phyloP scores from a whole-genome alignment of 92 coral and sea anemone genomes.

The Actinernus sp. region DNA sequence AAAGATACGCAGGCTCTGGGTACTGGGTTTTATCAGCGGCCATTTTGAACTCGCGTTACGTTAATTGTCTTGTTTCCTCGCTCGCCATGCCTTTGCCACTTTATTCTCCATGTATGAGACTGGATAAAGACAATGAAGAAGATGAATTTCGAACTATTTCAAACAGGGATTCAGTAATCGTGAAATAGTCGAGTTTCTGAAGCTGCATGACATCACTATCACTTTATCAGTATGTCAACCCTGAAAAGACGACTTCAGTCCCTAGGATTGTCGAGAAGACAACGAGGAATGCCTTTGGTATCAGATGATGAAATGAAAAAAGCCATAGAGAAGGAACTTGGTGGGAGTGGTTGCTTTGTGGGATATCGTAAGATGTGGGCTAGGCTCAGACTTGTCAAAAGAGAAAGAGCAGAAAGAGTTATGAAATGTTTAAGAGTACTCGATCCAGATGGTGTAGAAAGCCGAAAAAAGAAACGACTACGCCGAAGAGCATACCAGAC shows the following conservation, averaged over 20 bases:
- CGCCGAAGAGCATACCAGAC: conserved; percentile 35
- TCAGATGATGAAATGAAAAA: conserved; percentile 12
- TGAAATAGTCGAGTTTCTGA: conserved; percentile 61
- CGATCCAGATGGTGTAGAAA: conserved; percentile 48
- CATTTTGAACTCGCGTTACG: too few species aligned
- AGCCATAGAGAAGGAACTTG: conserved; percentile 34
- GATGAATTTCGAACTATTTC: conserved; percentile 48
- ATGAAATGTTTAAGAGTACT: conserved; percentile 20
- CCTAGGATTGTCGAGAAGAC: conserved; percentile 33
- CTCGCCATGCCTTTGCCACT: too few species aligned
- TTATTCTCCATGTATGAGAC: too few species aligned
- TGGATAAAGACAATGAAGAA: too few species aligned
- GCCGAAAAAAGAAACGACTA: conserved; percentile 30
- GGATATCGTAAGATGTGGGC: conserved; percentile 42
- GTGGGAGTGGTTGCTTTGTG: conserved; percentile 41
- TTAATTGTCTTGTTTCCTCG: too few species aligned
- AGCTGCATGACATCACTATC: conserved; percentile 47
- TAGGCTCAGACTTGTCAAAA: conserved; percentile 30
- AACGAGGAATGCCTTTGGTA: background rate
- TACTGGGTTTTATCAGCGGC: too few species aligned
- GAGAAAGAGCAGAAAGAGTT: conserved; percentile 40
- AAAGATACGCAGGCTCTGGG: too few species aligned
- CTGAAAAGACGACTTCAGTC: conserved; percentile 44
- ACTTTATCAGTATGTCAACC: conserved; percentile 38
- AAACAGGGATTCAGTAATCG: conserved; percentile 43